Conservation (phyloP, 1,140 invertebrate genomes). For the Macrostomum lignano region DNA sequence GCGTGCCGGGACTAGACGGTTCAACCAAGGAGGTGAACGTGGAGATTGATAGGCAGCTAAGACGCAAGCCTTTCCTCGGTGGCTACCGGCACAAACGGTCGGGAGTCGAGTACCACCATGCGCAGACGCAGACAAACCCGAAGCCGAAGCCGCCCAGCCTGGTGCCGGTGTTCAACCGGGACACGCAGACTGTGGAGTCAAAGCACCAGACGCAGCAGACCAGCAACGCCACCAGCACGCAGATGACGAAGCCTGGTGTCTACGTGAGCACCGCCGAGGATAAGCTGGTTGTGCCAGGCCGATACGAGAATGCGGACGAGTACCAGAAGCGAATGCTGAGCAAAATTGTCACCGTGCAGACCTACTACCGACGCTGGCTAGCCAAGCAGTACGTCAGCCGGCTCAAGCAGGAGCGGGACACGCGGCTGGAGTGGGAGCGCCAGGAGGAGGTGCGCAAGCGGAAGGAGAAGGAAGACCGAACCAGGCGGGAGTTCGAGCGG, state of each 20-base stretch:
- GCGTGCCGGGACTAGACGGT: neutral
- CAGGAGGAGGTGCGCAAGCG: conserved; percentile 16
- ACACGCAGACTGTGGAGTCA: conserved; percentile 25
- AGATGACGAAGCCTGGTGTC: conserved; percentile 26
- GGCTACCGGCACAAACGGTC: conserved; percentile 22
- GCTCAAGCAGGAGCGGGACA: conserved; percentile 13
- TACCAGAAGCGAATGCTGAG: conserved; percentile 8
- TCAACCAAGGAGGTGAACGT: neutral
- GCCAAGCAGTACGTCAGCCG: conserved; percentile 10
- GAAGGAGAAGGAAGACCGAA: conserved; percentile 24
- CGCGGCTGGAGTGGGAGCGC: conserved; percentile 19
- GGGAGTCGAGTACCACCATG: conserved; percentile 21
- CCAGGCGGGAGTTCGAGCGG: conserved; percentile 15
- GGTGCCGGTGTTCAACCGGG: conserved; percentile 12
- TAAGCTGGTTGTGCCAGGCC: conserved; percentile 18
- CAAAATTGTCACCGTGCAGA: conserved; percentile 11
- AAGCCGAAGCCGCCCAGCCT: conserved; percentile 13
- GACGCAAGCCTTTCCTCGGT: conserved; percentile 1
- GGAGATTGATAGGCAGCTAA: neutral
- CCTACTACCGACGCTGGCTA: conserved; percentile 13
- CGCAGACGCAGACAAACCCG: conserved; percentile 20
- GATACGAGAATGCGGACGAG: conserved; percentile 25
- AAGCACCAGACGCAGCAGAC: conserved; percentile 18
- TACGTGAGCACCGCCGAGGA: conserved; percentile 19
- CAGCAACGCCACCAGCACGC: conserved; percentile 21